phyloP scores from a whole-genome alignment of 2,113 vertebrate genomes.

The Pteropus alecto region DNA sequence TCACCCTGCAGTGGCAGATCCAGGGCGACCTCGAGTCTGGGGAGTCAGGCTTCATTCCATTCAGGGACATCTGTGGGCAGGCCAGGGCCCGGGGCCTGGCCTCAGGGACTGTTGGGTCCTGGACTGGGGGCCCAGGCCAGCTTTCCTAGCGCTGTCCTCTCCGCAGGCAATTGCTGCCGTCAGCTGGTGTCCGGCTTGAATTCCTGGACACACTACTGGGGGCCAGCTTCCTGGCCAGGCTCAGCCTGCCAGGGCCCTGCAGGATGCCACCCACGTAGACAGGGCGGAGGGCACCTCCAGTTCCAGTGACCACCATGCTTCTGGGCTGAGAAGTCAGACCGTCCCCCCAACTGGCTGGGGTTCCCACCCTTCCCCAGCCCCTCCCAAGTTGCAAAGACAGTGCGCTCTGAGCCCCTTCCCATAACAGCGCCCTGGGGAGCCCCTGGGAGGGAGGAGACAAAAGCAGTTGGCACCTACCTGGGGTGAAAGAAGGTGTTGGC shows the following conservation, averaged over 20 bases:
- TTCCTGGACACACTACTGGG: slow-evolving; percentile 39
- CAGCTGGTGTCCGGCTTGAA: background rate
- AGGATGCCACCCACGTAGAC: slow-evolving; percentile 21
- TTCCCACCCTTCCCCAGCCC: background rate
- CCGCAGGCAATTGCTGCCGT: fast-evolving
- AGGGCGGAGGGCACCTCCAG: background rate
- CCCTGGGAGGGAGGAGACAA: slow-evolving; percentile 32
- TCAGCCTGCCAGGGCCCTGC: background rate
- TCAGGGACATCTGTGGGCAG: background rate
- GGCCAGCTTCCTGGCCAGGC: background rate
- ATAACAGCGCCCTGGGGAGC: background rate
- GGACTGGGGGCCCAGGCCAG: background rate
- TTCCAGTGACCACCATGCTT: background rate
- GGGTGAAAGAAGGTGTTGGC: slow-evolving; percentile 39
- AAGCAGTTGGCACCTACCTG: slow-evolving; percentile 75
- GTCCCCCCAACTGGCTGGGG: background rate
- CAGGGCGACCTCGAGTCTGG: background rate
- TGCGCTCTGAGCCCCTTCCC: background rate
- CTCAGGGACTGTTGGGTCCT: background rate
- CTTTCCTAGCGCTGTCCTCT: background rate
- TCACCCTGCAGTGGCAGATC: background rate
- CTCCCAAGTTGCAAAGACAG: slow-evolving; percentile 43
- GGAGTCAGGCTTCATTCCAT: background rate
- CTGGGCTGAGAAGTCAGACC: background rate
- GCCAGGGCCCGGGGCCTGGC: background rate